Evolutionary conservation across 1,140 invertebrate species (phyloP).

Genomic region (Argopecten irradians): DNA sequence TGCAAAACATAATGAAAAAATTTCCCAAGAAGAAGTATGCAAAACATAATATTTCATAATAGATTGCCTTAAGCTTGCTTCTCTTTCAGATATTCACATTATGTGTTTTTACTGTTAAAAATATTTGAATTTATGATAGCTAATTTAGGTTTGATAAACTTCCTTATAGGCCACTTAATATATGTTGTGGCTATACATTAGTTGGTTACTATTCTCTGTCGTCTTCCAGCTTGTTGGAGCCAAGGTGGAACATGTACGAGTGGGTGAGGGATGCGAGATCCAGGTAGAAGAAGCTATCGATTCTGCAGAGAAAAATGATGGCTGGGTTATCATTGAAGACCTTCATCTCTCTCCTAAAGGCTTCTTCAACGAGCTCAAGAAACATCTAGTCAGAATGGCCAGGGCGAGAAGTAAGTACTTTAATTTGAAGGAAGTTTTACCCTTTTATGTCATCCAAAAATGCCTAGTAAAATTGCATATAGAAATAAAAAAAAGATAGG

Average conservation of each 20-base stretch:
- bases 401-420: constrained; percentile 65
- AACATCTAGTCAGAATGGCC: constrained; percentile 63
- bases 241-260: constrained; percentile 61
- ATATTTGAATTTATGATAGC: too few relatives aligned
- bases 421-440: not conserved
- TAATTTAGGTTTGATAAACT: too few relatives aligned
- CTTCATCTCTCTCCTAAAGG: constrained; percentile 68
- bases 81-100: not conserved
- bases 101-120: too few relatives aligned
- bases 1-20: too few relatives aligned
- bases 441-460: too few relatives aligned
- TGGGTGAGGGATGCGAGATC: constrained; percentile 68
- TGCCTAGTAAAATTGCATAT: too few relatives aligned
- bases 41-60: not conserved
- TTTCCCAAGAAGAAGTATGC: not conserved
- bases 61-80: not conserved
- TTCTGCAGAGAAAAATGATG: constrained; percentile 71
- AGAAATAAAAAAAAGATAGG: too few relatives aligned
- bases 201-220: not conserved
- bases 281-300: constrained; percentile 70
- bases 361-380: constrained; percentile 64
- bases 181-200: not conserved
- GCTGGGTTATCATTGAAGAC: constrained; percentile 73
- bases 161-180: too few relatives aligned
- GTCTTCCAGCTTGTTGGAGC: constrained; percentile 53